These are phyloP conservation scores for Euwallacea fornicatus DNA, from an alignment of 1,140 invertebrate species.

Conservation along the genomic window DNA sequence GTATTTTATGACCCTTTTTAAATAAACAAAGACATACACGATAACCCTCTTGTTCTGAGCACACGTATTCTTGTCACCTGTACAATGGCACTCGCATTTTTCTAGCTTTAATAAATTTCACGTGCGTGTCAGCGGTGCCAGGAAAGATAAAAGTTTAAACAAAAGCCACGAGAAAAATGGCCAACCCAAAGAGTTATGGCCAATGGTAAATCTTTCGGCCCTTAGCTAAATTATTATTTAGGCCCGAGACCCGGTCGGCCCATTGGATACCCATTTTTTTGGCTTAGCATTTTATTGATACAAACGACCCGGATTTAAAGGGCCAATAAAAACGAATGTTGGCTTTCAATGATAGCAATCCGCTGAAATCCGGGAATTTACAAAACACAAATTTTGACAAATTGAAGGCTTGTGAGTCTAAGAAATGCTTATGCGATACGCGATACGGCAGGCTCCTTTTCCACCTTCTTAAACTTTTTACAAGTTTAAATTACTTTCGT, in stretches of 20 bases:
- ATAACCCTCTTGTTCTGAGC: not conserved
- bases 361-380: too few relatives aligned
- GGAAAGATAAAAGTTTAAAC: conserved; percentile 20
- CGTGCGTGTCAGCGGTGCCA: conserved; percentile 5
- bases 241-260: not conserved
- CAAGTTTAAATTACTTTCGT: conserved; percentile 8
- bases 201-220: conserved; percentile 4
- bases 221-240: conserved; percentile 16
- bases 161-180: conserved; percentile 10
- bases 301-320: conserved; percentile 11
- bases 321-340: conserved; percentile 9
- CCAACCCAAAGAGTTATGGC: conserved; percentile 3
- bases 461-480: not conserved
- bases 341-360: not conserved
- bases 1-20: too few relatives aligned
- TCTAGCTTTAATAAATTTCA: conserved; percentile 15
- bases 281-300: conserved; percentile 14
- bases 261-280: conserved; percentile 16
- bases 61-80: conserved; percentile 15
- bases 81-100: conserved; percentile 7
- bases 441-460: too few relatives aligned
- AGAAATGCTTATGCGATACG: too few relatives aligned
- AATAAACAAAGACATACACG: not conserved
- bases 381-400: too few relatives aligned
- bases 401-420: too few relatives aligned